phyloP scores from a whole-genome alignment of 2,888 invertebrate species.

The Agriopis leucophaearia region DNA sequence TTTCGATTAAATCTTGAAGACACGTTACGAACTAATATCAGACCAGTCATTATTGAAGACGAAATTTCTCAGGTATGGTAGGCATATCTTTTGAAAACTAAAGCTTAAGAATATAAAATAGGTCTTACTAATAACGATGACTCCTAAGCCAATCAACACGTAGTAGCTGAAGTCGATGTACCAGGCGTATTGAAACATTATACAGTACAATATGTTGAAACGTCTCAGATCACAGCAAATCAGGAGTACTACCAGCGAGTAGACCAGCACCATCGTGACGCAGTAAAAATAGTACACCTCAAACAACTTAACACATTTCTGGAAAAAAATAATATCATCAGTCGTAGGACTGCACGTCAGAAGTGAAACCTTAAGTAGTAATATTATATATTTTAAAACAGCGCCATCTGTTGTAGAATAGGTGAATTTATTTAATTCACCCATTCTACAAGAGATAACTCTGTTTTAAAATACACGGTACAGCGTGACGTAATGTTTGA shows the following conservation, averaged over 20 bases:
- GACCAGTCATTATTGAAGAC: too few species aligned
- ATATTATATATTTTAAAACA: too few species aligned
- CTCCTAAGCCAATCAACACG: constrained; percentile 18
- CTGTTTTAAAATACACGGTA: too few species aligned
- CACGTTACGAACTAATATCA: too few species aligned
- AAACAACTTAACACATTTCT: constrained; percentile 36
- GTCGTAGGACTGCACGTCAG: too few species aligned
- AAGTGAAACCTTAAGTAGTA: too few species aligned
- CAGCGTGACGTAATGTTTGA: too few species aligned
- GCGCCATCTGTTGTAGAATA: too few species aligned
- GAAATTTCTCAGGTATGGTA: too few species aligned
- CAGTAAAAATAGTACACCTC: constrained; percentile 39
- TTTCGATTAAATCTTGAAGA: too few species aligned
- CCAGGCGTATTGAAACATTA: constrained; percentile 38
- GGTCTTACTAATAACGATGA: constrained; percentile 18
- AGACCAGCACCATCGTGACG: constrained; percentile 34
- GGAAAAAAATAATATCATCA: constrained; percentile 3
- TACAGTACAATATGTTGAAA: constrained; percentile 33
- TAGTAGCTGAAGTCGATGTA: constrained; percentile 10
- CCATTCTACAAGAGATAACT: too few species aligned
- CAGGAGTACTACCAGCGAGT: constrained; percentile 23
- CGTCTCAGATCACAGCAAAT: constrained; percentile 18
- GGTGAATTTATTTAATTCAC: too few species aligned
- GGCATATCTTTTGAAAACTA: background rate
- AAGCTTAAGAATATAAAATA: background rate